A percentile compares a stretch with the other conserved stretches of the same genome.
Conservation (phyloP, 92 coral and sea anemone species). For the Siderastrea siderea region DNA sequence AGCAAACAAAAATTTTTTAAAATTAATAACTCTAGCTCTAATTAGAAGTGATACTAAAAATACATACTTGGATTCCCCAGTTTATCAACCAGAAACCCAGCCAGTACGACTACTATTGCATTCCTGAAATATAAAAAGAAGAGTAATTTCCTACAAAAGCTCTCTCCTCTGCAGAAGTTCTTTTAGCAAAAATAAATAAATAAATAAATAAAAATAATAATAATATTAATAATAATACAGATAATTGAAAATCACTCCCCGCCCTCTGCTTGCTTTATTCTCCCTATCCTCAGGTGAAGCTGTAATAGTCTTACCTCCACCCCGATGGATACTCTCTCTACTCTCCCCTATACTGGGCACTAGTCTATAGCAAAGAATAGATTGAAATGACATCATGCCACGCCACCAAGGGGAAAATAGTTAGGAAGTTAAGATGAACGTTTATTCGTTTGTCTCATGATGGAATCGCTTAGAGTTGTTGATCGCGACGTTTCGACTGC, state of each 20-base stretch:
- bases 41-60: background rate
- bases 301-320: too few species aligned
- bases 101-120: conserved; percentile 84
- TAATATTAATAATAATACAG: background rate
- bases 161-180: background rate
- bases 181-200: background rate
- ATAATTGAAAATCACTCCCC: too few species aligned
- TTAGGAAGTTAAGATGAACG: too few species aligned
- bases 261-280: too few species aligned
- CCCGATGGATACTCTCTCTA: background rate
- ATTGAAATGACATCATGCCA: too few species aligned
- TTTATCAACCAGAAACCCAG: conserved; percentile 90
- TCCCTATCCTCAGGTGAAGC: background rate
- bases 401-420: too few species aligned
- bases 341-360: too few species aligned
- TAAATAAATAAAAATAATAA: background rate
- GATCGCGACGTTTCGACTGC: too few species aligned
- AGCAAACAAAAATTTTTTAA: background rate
- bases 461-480: too few species aligned
- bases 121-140: conserved; percentile 53
- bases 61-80: conserved; percentile 84
- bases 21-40: background rate
- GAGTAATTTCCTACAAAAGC: too few species aligned
- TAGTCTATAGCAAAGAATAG: too few species aligned
- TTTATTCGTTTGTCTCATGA: too few species aligned